phyloP scores from a whole-genome alignment of 2,888 invertebrate genomes.

The Tenthredo notha region DNA sequence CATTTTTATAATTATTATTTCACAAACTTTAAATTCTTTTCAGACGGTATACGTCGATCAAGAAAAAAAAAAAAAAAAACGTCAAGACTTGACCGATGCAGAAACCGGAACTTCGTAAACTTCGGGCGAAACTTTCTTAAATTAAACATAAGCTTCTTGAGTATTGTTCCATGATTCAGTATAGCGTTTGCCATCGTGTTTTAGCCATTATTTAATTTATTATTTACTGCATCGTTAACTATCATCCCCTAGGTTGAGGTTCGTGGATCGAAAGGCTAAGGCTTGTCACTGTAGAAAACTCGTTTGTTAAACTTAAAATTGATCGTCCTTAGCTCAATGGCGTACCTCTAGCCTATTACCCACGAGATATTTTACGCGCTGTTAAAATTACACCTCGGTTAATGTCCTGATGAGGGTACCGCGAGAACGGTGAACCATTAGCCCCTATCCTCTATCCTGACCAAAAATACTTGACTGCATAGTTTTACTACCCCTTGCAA shows the following conservation, averaged over 20 bases:
- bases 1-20: not conserved
- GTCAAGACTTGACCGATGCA: not conserved
- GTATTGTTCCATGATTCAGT: constrained; percentile 55
- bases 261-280: constrained; percentile 9
- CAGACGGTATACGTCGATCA: not conserved
- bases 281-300: constrained; percentile 60
- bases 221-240: constrained; percentile 51
- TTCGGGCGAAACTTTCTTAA: not conserved
- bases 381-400: constrained; percentile 49
- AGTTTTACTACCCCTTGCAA: constrained; percentile 14
- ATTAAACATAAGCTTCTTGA: not conserved
- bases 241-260: not conserved
- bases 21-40: not conserved
- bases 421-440: not conserved
- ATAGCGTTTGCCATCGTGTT: not conserved
- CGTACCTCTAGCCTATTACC: constrained; percentile 14
- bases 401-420: constrained; percentile 33
- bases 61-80: not conserved
- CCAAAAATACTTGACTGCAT: constrained; percentile 49
- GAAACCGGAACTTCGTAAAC: not conserved
- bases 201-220: constrained; percentile 42
- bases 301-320: constrained; percentile 74
- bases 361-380: constrained; percentile 20
- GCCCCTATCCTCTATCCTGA: constrained; percentile 2
- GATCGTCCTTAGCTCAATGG: constrained; percentile 66